These are phyloP conservation scores for Tringa solitaria DNA, from an alignment of 2,113 vertebrate genomes.

Conservation along the genomic window DNA sequence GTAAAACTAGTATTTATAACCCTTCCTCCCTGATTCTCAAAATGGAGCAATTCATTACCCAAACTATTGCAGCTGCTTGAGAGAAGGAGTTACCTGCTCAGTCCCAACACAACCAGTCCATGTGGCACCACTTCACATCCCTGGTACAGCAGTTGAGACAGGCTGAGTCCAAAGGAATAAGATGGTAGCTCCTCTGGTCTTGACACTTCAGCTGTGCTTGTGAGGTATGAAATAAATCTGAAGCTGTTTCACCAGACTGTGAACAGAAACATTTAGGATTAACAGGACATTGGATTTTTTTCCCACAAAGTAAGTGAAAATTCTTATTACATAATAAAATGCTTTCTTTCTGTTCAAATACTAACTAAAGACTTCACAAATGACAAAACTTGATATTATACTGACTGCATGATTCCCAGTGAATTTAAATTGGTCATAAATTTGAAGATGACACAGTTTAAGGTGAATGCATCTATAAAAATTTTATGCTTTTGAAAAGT, in stretches of 20 bases:
- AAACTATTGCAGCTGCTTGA: background rate
- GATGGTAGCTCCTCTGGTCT: background rate
- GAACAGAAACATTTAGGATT: background rate
- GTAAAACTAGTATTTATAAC: background rate
- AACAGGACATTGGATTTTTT: background rate
- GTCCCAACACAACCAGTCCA: background rate
- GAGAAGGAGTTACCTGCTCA: background rate
- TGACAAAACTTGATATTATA: background rate
- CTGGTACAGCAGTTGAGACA: background rate
- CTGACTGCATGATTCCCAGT: background rate
- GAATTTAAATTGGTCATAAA: background rate
- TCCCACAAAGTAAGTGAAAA: background rate
- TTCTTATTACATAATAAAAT: background rate
- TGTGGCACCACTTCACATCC: background rate
- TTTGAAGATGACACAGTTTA: background rate
- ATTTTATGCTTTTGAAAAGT: background rate
- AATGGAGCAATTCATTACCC: background rate
- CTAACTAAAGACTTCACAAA: background rate
- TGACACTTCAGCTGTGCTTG: background rate
- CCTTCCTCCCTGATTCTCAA: background rate
- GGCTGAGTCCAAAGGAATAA: background rate
- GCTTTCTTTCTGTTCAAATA: background rate
- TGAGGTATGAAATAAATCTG: background rate
- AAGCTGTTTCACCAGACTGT: background rate
- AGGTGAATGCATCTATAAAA: background rate